Evolutionary conservation across 1,140 invertebrate genomes (phyloP).

Genomic region (Antheraea pernyi): DNA sequence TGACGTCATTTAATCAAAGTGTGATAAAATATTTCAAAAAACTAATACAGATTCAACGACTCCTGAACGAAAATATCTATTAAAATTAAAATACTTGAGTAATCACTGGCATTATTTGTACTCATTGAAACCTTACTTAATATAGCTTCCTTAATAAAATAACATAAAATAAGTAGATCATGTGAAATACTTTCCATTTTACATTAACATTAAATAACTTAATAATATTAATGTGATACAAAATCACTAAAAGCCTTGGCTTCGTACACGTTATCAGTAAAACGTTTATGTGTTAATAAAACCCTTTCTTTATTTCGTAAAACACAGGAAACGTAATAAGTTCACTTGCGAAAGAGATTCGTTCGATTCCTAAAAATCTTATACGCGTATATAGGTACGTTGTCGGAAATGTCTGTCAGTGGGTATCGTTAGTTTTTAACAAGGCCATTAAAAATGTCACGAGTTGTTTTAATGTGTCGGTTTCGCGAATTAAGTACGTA

Average conservation of each 20-base stretch:
- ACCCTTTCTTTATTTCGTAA: neutral
- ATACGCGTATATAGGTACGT: neutral
- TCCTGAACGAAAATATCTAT: too few relatives aligned
- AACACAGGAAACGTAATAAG: neutral
- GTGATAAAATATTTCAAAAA: too few relatives aligned
- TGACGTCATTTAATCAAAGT: too few relatives aligned
- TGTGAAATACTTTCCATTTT: conserved; percentile 16
- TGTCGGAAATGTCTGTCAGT: conserved; percentile 21
- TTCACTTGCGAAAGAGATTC: neutral
- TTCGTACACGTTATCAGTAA: neutral
- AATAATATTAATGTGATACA: neutral
- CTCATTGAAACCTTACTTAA: neutral
- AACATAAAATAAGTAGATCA: conserved; percentile 2
- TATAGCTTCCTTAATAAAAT: conserved; percentile 5
- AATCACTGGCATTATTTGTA: neutral
- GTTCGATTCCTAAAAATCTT: neutral
- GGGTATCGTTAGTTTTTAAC: conserved; percentile 20
- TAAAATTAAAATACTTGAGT: too few relatives aligned
- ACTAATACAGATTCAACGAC: too few relatives aligned
- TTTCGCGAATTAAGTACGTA: conserved; percentile 20
- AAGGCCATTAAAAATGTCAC: conserved; percentile 23
- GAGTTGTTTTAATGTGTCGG: conserved; percentile 20
- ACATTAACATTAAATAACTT: neutral
- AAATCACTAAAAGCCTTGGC: neutral
- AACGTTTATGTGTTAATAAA: neutral